Evolutionary conservation across 2,888 invertebrate genomes (phyloP).

Genomic region (Drepana falcataria): DNA sequence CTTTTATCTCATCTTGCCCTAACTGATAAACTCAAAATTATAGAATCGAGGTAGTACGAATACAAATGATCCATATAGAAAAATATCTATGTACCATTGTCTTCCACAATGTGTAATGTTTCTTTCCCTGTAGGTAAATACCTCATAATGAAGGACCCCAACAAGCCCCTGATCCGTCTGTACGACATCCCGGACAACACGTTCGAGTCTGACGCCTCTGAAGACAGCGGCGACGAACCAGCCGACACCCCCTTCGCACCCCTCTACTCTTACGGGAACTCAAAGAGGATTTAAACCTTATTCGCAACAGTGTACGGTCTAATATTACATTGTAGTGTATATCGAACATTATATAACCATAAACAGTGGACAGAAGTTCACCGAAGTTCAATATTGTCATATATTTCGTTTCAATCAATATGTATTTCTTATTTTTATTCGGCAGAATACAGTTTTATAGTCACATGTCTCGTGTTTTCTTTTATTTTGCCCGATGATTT

Average conservation of each 20-base stretch:
- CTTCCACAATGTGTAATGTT: not conserved
- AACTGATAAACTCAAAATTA: too few relatives aligned
- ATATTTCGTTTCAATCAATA: slow-evolving; percentile 35
- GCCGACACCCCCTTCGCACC: slow-evolving; percentile 73
- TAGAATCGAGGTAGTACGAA: too few relatives aligned
- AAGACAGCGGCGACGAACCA: slow-evolving; percentile 87
- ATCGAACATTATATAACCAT: slow-evolving; percentile 10
- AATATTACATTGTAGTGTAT: slow-evolving; percentile 15
- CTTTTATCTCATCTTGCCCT: too few relatives aligned
- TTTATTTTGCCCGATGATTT: not conserved
- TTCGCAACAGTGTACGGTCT: not conserved
- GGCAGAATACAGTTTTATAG: slow-evolving; percentile 62
- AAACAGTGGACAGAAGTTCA: slow-evolving; percentile 7
- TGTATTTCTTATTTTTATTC: slow-evolving; percentile 63
- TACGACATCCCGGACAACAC: slow-evolving; percentile 99
- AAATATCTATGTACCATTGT: not conserved
- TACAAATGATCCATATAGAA: too few relatives aligned
- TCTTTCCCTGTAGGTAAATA: slow-evolving; percentile 81
- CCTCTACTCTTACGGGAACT: slow-evolving; percentile 70
- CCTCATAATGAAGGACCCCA: slow-evolving; percentile 99
- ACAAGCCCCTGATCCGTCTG: slow-evolving; percentile 97
- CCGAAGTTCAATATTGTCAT: slow-evolving; percentile 21
- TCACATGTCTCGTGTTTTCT: slow-evolving; percentile 45
- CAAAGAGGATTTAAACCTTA: slow-evolving; percentile 59
- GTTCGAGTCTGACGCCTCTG: slow-evolving; percentile 98